phyloP scores from a whole-genome alignment of 2,797 vertebrate species.

The Ptychobarbus kaznakovi region DNA sequence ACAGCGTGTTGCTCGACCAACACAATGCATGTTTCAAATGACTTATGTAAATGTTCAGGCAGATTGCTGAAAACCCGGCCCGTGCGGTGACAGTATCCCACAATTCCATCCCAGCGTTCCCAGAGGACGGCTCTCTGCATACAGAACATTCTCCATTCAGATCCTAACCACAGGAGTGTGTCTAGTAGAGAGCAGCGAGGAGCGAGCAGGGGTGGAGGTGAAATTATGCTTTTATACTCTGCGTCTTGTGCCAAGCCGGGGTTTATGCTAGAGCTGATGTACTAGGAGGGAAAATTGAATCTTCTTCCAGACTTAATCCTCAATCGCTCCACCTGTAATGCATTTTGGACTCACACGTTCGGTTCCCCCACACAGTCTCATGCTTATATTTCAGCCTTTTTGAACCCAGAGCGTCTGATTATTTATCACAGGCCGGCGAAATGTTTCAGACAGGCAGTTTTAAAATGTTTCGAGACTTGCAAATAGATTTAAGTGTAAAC shows the following conservation, averaged over 20 bases:
- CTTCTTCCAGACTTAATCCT: conserved; percentile 41
- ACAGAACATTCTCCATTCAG: conserved; percentile 35
- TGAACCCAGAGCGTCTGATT: conserved; percentile 6
- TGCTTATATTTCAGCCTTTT: conserved; percentile 28
- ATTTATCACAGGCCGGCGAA: conserved; percentile 28
- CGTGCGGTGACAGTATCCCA: conserved; percentile 18
- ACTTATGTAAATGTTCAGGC: not conserved
- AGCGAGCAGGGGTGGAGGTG: conserved; percentile 56
- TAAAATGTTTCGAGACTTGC: conserved; percentile 24
- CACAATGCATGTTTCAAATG: conserved; percentile 20
- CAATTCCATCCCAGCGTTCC: conserved; percentile 24
- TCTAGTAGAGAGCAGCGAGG: conserved; percentile 69
- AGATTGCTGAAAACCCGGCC: not conserved
- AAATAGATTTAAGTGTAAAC: conserved; percentile 26
- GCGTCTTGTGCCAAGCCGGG: conserved; percentile 59
- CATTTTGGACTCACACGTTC: conserved; percentile 47
- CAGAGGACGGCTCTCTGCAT: not conserved
- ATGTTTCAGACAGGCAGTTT: conserved; percentile 41
- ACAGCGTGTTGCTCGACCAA: conserved; percentile 9
- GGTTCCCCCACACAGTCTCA: conserved; percentile 24
- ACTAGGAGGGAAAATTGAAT: conserved; percentile 46
- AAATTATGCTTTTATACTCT: conserved; percentile 61
- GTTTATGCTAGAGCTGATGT: conserved; percentile 59
- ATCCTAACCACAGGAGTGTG: conserved; percentile 50
- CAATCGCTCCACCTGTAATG: conserved; percentile 48